A percentile compares a stretch with the other conserved stretches of the same genome.
phyloP scores from a whole-genome alignment of 2,113 vertebrate genomes.

The Larimichthys crocea region DNA sequence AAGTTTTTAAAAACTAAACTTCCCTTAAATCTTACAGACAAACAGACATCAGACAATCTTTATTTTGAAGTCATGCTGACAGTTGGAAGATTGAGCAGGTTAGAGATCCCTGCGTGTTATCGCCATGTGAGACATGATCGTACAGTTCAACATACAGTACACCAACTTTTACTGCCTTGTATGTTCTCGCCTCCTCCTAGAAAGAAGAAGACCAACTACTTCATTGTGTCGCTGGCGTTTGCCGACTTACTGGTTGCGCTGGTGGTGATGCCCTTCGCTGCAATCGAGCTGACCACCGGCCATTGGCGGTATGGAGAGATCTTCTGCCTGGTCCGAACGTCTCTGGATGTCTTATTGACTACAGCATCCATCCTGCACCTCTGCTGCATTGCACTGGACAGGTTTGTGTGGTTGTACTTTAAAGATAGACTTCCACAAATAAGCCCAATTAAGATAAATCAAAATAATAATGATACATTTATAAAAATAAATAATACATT shows the following conservation, averaged over 20 bases:
- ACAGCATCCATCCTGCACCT: constrained; percentile 86
- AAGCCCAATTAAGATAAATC: neutral
- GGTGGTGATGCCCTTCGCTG: constrained; percentile 87
- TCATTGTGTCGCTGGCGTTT: constrained; percentile 87
- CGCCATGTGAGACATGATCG: neutral
- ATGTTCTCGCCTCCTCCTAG: constrained; percentile 53
- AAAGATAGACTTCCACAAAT: neutral
- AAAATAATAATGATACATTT: neutral
- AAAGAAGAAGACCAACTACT: constrained; percentile 88
- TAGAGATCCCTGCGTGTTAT: neutral
- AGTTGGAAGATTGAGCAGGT: neutral
- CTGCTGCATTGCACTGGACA: constrained; percentile 88
- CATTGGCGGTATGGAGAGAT: constrained; percentile 84
- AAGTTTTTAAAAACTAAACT: neutral
- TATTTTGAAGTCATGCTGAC: neutral
- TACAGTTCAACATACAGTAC: neutral
- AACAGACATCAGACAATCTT: neutral
- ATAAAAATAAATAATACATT: neutral
- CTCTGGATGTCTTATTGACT: constrained; percentile 85
- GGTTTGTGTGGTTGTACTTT: constrained; percentile 61
- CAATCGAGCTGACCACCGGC: constrained; percentile 84
- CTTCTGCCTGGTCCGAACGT: constrained; percentile 86
- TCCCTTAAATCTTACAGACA: neutral
- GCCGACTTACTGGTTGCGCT: constrained; percentile 85
- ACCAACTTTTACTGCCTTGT: neutral